Evolutionary conservation across 2,113 vertebrate genomes (phyloP).

Genomic region (Thryonomys swinderianus): DNA sequence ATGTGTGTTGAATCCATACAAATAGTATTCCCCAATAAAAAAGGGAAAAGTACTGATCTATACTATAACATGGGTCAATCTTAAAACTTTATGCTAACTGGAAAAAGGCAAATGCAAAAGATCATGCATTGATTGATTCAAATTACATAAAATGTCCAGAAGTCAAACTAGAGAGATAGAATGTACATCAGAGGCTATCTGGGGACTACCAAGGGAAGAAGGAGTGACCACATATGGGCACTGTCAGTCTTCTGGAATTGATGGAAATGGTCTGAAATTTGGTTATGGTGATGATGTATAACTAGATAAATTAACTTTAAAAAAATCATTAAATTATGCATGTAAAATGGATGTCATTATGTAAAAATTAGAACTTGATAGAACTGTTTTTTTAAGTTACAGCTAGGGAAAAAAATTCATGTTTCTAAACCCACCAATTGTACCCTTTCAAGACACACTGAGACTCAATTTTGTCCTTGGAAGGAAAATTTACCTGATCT

Average conservation of each 20-base stretch:
- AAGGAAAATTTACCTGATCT: neutral
- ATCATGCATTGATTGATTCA: neutral
- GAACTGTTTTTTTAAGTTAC: neutral
- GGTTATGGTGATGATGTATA: neutral
- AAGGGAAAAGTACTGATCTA: neutral
- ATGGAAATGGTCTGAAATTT: neutral
- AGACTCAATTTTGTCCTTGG: neutral
- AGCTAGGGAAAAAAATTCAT: neutral
- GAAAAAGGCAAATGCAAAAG: neutral
- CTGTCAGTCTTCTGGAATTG: neutral
- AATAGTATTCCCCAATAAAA: neutral
- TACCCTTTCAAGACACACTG: neutral
- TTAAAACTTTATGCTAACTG: neutral
- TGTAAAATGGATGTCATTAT: neutral
- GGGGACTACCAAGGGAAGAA: neutral
- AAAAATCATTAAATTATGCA: neutral
- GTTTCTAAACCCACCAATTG: neutral
- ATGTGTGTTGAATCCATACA: neutral
- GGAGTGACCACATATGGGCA: neutral
- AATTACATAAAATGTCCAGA: neutral
- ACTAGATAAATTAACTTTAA: neutral
- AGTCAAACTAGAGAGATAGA: neutral
- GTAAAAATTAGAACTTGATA: neutral
- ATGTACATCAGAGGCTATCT: fast-evolving
- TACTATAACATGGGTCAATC: neutral